phyloP scores from a whole-genome alignment of 2,797 vertebrate genomes.

The Vireo griseus region DNA sequence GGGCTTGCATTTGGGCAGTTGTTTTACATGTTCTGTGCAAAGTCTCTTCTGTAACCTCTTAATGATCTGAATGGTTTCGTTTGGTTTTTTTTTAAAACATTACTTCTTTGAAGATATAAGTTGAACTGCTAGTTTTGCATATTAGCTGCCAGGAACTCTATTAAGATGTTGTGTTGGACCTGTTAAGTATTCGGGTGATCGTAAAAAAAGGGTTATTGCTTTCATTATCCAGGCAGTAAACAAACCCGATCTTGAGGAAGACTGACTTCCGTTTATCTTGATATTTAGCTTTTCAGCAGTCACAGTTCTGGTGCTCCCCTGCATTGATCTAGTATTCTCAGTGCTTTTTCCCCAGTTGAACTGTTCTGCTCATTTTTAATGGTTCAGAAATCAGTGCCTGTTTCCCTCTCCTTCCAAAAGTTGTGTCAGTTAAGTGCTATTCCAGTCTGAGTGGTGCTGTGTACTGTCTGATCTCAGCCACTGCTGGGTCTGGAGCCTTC shows the following conservation, averaged over 20 bases:
- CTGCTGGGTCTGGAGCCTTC: not conserved
- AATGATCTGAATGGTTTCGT: not conserved
- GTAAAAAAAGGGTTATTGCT: not conserved
- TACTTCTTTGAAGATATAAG: not conserved
- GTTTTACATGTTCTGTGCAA: not conserved
- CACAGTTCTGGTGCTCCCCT: not conserved
- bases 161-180: not conserved
- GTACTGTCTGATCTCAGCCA: not conserved
- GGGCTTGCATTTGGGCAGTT: not conserved
- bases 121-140: not conserved
- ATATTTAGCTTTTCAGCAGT: not conserved
- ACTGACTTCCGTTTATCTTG: not conserved
- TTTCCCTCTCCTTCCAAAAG: not conserved
- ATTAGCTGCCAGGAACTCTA: not conserved
- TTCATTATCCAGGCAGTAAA: not conserved
- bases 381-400: not conserved
- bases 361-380: not conserved
- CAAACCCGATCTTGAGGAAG: not conserved
- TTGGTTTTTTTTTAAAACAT: rapidly evolving
- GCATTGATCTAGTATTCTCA: not conserved
- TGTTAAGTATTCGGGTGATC: not conserved
- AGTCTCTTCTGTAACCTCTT: not conserved
- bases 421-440: not conserved
- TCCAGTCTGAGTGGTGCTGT: not conserved
- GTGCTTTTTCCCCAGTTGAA: not conserved